phyloP scores from a whole-genome alignment of 2,797 vertebrate species.

The Anguilla obscura region DNA sequence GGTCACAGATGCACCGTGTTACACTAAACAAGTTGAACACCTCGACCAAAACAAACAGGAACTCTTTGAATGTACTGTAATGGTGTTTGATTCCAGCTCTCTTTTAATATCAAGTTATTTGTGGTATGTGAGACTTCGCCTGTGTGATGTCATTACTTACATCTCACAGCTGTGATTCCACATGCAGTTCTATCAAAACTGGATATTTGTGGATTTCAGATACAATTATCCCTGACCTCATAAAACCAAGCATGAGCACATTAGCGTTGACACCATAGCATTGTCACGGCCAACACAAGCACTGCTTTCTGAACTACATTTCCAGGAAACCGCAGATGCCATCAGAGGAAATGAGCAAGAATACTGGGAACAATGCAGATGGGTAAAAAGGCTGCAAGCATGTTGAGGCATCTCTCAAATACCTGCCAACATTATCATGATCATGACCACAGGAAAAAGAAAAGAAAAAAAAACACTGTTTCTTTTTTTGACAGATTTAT shows the following conservation, averaged over 20 bases:
- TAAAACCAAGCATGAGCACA: background rate
- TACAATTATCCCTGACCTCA: constrained; percentile 13
- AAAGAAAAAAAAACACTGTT: background rate
- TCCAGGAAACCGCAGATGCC: background rate
- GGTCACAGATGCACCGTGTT: background rate
- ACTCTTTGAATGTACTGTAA: background rate
- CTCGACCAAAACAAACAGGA: background rate
- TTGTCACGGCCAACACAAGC: background rate
- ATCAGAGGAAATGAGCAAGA: background rate
- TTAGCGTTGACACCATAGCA: background rate
- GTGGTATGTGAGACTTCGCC: background rate
- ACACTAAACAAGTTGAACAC: background rate
- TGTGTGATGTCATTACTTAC: background rate
- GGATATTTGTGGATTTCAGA: background rate
- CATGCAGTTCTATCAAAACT: background rate
- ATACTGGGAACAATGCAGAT: background rate
- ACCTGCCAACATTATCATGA: constrained; percentile 1
- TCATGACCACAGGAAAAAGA: background rate
- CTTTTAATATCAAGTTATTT: background rate
- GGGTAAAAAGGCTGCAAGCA: background rate
- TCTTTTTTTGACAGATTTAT: constrained; percentile 4
- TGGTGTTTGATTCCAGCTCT: background rate
- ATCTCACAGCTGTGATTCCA: background rate
- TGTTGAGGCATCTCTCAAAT: background rate
- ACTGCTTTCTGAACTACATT: background rate